Evolutionary conservation across 2,113 vertebrate genomes (phyloP).

Genomic region (Alligator sinensis): DNA sequence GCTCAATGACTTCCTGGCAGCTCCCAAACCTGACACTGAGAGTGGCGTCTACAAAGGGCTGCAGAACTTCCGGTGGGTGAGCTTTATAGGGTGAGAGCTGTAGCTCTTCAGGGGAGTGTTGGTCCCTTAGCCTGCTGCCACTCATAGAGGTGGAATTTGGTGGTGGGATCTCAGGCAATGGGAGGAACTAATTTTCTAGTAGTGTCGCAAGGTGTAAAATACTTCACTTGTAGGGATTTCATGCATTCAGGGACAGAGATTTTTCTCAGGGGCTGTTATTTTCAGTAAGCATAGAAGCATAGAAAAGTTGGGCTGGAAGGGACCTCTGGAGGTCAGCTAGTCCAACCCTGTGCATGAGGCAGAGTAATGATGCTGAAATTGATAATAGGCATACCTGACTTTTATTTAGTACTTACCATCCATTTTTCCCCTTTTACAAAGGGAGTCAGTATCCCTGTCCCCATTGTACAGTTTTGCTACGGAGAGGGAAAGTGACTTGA

Average conservation of each 20-base stretch:
- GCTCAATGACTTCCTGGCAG: conserved; percentile 78
- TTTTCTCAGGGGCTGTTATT: background rate
- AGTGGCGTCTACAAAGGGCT: conserved; percentile 71
- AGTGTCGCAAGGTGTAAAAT: too few relatives aligned
- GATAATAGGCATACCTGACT: too few relatives aligned
- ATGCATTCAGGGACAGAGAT: too few relatives aligned
- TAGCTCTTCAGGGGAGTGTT: background rate
- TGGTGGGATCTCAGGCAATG: background rate
- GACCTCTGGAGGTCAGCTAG: too few relatives aligned
- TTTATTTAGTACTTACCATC: background rate
- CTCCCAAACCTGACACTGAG: background rate
- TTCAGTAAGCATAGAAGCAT: too few relatives aligned
- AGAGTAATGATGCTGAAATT: too few relatives aligned
- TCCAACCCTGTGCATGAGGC: too few relatives aligned
- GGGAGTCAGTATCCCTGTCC: background rate
- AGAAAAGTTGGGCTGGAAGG: too few relatives aligned
- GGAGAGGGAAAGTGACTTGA: background rate
- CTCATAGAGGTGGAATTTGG: background rate
- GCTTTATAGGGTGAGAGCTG: background rate
- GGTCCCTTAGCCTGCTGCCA: background rate
- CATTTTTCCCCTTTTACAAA: background rate
- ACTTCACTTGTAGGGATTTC: background rate
- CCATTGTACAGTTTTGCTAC: background rate
- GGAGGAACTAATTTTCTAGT: background rate
- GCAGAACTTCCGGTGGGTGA: conserved; percentile 78